Evolutionary conservation across 64 coral and sea anemone genomes (phyloP).

Genomic region (Montipora efflorescens): DNA sequence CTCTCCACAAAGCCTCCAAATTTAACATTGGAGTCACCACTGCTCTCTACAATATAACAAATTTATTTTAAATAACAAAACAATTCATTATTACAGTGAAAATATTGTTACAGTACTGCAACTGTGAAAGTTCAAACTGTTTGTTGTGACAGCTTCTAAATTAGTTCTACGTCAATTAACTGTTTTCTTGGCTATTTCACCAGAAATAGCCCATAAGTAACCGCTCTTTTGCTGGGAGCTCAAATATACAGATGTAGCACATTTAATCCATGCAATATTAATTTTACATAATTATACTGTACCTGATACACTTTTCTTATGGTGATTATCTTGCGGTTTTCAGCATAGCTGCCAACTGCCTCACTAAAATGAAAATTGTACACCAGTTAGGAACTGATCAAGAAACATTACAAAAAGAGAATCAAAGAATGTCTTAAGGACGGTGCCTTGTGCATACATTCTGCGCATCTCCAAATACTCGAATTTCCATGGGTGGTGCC

Average conservation of each 20-base stretch:
- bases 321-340: constrained; percentile 95
- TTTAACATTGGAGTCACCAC: constrained; percentile 93
- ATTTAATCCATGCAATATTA: too few relatives aligned
- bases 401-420: not conserved
- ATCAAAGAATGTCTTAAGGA: too few relatives aligned
- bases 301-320: constrained; percentile 97
- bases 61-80: not conserved
- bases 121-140: too few relatives aligned
- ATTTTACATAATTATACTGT: not conserved
- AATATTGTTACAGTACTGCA: too few relatives aligned
- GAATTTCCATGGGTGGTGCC: too few relatives aligned
- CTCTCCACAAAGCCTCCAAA: constrained; percentile 95
- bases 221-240: not conserved
- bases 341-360: constrained; percentile 90
- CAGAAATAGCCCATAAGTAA: too few relatives aligned
- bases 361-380: constrained; percentile 72
- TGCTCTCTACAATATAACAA: constrained; percentile 60
- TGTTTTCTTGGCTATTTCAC: too few relatives aligned
- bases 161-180: too few relatives aligned
- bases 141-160: too few relatives aligned
- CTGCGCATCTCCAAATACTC: too few relatives aligned
- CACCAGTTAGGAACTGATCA: too few relatives aligned
- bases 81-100: not conserved
- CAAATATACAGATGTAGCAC: not conserved
- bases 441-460: too few relatives aligned